A percentile compares a stretch with the other conserved stretches of the same genome.
Conservation (phyloP, 1,140 invertebrate species). For the Euborellia annulipes region DNA sequence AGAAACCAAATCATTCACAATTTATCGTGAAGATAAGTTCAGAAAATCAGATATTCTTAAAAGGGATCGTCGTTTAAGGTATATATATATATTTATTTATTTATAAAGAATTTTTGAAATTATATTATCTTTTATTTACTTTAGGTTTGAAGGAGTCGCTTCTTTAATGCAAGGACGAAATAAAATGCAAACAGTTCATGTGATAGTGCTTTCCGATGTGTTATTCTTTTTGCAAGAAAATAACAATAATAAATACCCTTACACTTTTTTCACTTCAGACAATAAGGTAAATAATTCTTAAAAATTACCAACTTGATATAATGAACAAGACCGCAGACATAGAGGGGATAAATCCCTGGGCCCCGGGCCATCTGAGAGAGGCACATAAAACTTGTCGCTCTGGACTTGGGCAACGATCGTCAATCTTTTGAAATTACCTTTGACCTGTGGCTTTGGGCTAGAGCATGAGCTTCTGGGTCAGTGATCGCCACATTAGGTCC, state of each 20-base stretch:
- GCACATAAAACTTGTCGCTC: no score
- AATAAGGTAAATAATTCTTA: slow-evolving; percentile 49
- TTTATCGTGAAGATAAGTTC: slow-evolving; percentile 70
- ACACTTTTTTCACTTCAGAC: slow-evolving; percentile 70
- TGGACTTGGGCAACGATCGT: no score
- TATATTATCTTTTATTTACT: slow-evolving; percentile 14
- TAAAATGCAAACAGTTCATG: slow-evolving; percentile 67
- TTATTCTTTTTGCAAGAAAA: slow-evolving; percentile 82
- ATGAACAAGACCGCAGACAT: no score
- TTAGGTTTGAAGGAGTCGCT: slow-evolving; percentile 67
- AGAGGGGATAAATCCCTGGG: no score
- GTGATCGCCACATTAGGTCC: no score
- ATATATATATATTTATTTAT: slow-evolving; percentile 14
- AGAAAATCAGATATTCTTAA: slow-evolving; percentile 87
- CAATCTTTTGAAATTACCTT: no score
- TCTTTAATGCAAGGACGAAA: slow-evolving; percentile 68
- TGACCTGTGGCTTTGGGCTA: no score
- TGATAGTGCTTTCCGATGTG: slow-evolving; percentile 80
- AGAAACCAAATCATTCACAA: slow-evolving; percentile 79
- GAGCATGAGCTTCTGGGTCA: no score
- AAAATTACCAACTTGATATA: no score
- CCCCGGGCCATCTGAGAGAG: no score
- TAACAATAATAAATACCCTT: slow-evolving; percentile 59
- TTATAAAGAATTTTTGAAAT: slow-evolving; percentile 1
- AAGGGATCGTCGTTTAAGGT: slow-evolving; percentile 62